Conservation (phyloP, 1,140 invertebrate genomes). For the Leptoteleia sp. region DNA sequence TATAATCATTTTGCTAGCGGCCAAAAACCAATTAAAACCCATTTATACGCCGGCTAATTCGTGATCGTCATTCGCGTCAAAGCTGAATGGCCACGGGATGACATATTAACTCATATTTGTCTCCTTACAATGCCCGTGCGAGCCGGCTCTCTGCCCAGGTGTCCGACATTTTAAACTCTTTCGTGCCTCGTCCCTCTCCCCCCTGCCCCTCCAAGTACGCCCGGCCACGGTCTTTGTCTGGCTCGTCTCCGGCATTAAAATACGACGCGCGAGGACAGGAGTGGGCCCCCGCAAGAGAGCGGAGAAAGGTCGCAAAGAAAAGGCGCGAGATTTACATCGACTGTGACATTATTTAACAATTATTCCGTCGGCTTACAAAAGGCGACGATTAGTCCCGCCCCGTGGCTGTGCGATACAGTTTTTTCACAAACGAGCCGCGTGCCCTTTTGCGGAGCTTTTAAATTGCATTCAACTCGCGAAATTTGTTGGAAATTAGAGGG, state of each 20-base stretch:
- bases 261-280: slow-evolving; percentile 60
- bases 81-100: slow-evolving; percentile 75
- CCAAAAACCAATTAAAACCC: slow-evolving; percentile 77
- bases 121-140: slow-evolving; percentile 74
- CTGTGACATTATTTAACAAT: too few species aligned
- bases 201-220: too few species aligned
- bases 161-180: slow-evolving; percentile 75
- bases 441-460: too few species aligned
- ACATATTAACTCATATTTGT: slow-evolving; percentile 81
- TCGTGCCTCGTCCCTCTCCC: slow-evolving; percentile 59
- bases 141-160: slow-evolving; percentile 76
- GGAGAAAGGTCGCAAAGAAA: slow-evolving; percentile 38
- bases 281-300: too few species aligned
- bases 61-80: slow-evolving; percentile 76
- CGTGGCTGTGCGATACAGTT: too few species aligned
- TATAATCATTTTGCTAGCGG: slow-evolving; percentile 54
- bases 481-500: too few species aligned
- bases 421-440: too few species aligned
- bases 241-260: slow-evolving; percentile 70
- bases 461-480: too few species aligned
- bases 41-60: slow-evolving; percentile 78
- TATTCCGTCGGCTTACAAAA: too few species aligned
- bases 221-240: too few species aligned
- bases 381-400: too few species aligned
- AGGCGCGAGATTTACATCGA: too few species aligned